These are phyloP conservation scores for Mesodorylaimus sp. DNA, from an alignment of 2,888 invertebrate genomes.

Conservation along the genomic window DNA sequence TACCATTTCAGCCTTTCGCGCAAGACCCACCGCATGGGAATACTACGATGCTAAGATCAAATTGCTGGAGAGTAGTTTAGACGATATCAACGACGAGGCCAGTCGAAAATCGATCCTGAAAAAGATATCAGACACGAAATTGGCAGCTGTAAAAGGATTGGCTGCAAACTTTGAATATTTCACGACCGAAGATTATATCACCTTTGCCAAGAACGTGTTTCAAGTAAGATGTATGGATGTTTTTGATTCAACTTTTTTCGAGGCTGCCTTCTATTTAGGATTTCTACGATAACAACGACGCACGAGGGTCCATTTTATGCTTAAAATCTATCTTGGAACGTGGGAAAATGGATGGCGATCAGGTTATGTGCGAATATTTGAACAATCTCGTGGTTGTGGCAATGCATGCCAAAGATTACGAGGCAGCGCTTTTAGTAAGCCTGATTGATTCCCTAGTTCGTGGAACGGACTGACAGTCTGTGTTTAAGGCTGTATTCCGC, in stretches of 20 bases:
- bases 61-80: constrained; percentile 18
- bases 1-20: constrained; percentile 17
- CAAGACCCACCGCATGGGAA: constrained; percentile 18
- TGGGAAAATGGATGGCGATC: neutral
- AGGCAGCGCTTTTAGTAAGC: neutral
- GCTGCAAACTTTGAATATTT: neutral
- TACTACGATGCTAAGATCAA: constrained; percentile 24
- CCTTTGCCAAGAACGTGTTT: neutral
- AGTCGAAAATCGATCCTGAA: neutral
- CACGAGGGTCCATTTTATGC: neutral
- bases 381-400: neutral
- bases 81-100: neutral
- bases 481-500: neutral
- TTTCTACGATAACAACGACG: neutral
- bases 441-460: neutral
- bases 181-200: neutral
- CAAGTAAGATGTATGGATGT: neutral
- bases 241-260: neutral
- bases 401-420: neutral
- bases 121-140: neutral
- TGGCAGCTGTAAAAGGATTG: neutral
- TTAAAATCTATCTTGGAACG: neutral
- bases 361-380: neutral
- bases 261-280: neutral
- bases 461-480: neutral